Evolutionary conservation across 1,140 invertebrate genomes (phyloP).

Genomic region (Tyrophagus putrescentiae): DNA sequence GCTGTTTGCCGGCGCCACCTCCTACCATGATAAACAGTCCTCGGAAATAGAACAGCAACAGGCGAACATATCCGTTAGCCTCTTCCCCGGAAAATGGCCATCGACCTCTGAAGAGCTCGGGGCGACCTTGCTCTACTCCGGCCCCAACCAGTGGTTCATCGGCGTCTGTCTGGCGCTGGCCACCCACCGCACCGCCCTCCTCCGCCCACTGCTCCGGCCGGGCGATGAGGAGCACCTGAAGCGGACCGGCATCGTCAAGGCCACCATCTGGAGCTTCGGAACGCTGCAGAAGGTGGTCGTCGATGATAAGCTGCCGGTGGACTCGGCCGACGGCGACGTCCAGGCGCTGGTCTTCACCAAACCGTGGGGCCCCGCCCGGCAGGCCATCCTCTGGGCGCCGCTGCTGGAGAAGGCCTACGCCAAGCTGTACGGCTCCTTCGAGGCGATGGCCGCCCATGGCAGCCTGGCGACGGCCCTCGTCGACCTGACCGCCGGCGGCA

Average conservation of each 20-base stretch:
- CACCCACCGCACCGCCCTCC: neutral
- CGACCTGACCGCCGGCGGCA: slow-evolving; percentile 68
- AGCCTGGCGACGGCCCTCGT: slow-evolving; percentile 94
- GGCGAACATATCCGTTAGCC: too few species aligned
- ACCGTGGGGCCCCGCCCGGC: neutral
- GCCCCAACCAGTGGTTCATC: slow-evolving; percentile 22
- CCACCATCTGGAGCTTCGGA: slow-evolving; percentile 17
- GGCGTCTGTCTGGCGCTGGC: slow-evolving; percentile 12
- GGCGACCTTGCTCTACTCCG: slow-evolving; percentile 4
- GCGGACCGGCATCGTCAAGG: slow-evolving; percentile 15
- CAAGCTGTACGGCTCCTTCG: slow-evolving; percentile 85
- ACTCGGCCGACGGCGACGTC: too few species aligned
- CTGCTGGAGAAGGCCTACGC: slow-evolving; percentile 95
- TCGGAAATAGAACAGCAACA: too few species aligned
- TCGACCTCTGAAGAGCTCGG: neutral
- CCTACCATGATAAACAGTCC: too few species aligned
- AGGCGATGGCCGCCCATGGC: slow-evolving; percentile 77
- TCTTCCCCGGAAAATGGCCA: too few species aligned
- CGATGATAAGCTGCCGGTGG: slow-evolving; percentile 20
- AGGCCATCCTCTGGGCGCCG: slow-evolving; percentile 70
- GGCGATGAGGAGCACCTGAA: slow-evolving; percentile 15
- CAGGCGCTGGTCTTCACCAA: slow-evolving; percentile 11
- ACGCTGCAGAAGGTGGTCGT: slow-evolving; percentile 17
- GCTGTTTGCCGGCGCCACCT: neutral
- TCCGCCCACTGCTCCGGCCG: neutral